Percentiles rank a stretch among this genome's conserved stretches.
Evolutionary conservation across 2,113 vertebrate genomes (phyloP).

Genomic region (Galemys pyrenaicus): DNA sequence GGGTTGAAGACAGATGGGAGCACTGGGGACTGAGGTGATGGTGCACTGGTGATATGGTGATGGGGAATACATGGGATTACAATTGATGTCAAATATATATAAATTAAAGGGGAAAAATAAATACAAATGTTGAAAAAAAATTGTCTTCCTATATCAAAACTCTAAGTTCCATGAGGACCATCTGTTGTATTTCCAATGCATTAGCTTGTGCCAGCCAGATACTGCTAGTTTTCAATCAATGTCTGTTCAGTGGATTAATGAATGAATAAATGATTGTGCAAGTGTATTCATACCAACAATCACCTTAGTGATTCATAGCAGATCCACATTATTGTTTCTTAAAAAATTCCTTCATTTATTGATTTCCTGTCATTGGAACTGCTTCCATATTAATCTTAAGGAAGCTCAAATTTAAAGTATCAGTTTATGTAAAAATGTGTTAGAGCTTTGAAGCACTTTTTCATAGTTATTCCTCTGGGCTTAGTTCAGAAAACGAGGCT

Average conservation of each 20-base stretch:
- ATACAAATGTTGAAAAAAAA: no score
- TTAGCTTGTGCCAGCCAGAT: neutral
- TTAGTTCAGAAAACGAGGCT: conserved; percentile 52
- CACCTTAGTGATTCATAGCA: neutral
- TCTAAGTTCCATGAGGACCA: neutral
- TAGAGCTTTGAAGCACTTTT: conserved; percentile 30
- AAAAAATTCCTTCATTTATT: conserved; percentile 34
- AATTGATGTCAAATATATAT: no score
- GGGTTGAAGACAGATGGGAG: no score
- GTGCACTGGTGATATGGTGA: no score
- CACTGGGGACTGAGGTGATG: no score
- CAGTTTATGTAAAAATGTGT: neutral
- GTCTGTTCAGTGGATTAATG: neutral
- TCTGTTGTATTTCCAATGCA: neutral
- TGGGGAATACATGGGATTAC: no score
- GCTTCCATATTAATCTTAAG: neutral
- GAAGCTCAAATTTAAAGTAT: conserved; percentile 49
- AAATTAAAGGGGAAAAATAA: no score
- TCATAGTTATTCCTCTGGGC: neutral
- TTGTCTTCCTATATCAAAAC: neutral
- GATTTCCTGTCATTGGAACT: neutral
- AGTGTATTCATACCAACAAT: neutral
- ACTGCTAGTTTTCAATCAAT: neutral
- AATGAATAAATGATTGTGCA: neutral
- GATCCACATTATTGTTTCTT: neutral